Evolutionary conservation across 2,797 vertebrate species (phyloP), one percentile per base, ranked within the genome.

Genomic region (Schizopygopsis malacanthus): DNA sequence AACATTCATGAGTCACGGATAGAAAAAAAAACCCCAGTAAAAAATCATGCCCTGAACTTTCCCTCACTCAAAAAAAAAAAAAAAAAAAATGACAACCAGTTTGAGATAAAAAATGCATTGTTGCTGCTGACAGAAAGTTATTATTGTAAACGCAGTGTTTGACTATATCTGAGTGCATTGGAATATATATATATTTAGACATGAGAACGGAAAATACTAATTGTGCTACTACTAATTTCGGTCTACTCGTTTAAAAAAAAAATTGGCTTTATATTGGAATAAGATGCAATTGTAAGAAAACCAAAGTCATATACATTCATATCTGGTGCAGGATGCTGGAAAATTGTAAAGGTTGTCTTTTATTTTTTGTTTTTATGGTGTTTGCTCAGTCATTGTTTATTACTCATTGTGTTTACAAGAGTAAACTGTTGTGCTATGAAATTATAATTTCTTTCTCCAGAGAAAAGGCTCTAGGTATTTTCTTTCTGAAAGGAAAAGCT

Each of bases 261-360:
- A 33, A 33, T 33, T 28, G 11, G 22, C 50, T 45, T 85, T 41
- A 43, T 70, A 43, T 84, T 16, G 3, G 56, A 81, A 86, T 45
- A 43, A 10, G 63, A 87, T 79, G 65, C 69, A 85, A 41, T 52
- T 10, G 25, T 73, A 45, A 63, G 43, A 71, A 82, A 37, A 1
- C 20, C 76, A 89, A 76, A 78, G 45, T 69, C 81, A 85, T 84
- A 89, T 82, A 85, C 50, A 52, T 45, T 81, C 89, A 61, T 90
- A 91, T 93, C 93, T 94, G 94, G 94, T 95, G 94, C 94, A 91
- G 94, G 94, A 92, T 92, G 89, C 94, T 93, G 79, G 93, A 92
- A 89, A 81, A 28, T 13, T 39, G 22, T 20, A 70, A 41, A 50
- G 28, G 37, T 28, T 70, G 6, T 39, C 43, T 87, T 79, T 87